These are phyloP conservation scores for Peromyscus aztecus DNA, from an alignment of 2,797 vertebrate species.

Conservation along the genomic window DNA sequence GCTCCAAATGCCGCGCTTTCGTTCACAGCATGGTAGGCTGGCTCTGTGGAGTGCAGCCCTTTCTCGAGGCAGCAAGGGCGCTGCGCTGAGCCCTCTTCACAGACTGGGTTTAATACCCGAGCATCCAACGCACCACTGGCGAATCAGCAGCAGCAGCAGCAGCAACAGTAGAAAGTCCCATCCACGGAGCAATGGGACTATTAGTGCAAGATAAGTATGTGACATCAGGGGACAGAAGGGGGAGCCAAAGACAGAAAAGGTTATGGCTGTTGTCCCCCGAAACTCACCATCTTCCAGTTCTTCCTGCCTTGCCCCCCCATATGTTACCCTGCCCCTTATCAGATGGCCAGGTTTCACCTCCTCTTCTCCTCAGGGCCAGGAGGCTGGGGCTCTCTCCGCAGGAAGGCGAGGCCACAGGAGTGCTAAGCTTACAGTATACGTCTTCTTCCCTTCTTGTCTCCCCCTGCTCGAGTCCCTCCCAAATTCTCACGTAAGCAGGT, in stretches of 20 bases:
- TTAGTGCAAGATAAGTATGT: slow-evolving; percentile 63
- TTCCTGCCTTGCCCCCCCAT: neutral
- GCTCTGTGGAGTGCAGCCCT: neutral
- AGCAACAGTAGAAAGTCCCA: slow-evolving; percentile 35
- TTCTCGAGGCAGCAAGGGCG: neutral
- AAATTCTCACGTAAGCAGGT: neutral
- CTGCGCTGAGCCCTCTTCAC: neutral
- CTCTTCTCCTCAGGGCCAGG: fast-evolving
- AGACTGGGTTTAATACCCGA: neutral
- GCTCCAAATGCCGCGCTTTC: neutral
- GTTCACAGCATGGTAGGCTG: neutral
- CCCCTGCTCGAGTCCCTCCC: neutral
- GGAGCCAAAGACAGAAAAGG: neutral
- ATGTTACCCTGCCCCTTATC: too few species aligned
- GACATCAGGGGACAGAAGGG: neutral
- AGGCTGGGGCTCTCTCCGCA: too few species aligned
- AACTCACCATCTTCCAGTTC: neutral
- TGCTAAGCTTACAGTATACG: neutral
- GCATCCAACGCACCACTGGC: neutral
- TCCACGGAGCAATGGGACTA: neutral
- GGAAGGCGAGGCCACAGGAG: neutral
- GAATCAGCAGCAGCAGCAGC: slow-evolving; percentile 22
- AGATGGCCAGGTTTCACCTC: neutral
- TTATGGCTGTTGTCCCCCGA: neutral
- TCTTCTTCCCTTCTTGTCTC: neutral